These are phyloP conservation scores for Brienomyrus longianalis DNA, from an alignment of 2,113 vertebrate genomes.

Conservation along the genomic window DNA sequence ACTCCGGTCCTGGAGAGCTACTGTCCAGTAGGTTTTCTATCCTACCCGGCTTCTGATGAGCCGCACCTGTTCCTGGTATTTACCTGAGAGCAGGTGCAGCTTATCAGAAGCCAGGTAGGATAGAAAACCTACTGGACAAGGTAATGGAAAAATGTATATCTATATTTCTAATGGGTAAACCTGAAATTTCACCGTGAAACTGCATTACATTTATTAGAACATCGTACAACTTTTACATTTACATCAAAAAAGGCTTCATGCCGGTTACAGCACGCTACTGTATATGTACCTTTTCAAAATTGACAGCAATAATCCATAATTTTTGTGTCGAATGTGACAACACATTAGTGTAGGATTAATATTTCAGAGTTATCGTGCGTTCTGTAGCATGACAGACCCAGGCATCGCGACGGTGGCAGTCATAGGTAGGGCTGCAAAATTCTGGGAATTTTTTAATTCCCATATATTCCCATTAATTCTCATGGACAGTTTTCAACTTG, in stretches of 20 bases:
- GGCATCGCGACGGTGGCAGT: background rate
- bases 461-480: background rate
- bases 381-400: background rate
- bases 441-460: background rate
- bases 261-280: background rate
- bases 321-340: background rate
- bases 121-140: too few relatives aligned
- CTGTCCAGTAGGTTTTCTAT: too few relatives aligned
- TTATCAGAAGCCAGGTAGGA: too few relatives aligned
- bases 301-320: background rate
- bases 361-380: background rate
- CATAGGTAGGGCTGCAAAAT: background rate
- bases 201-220: background rate
- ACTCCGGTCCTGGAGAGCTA: too few relatives aligned
- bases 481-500: background rate
- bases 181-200: background rate
- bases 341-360: background rate
- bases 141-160: background rate
- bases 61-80: too few relatives aligned
- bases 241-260: background rate
- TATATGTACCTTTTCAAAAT: background rate
- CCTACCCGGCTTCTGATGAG: too few relatives aligned
- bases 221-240: background rate
- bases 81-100: too few relatives aligned
- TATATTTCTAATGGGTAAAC: background rate